These are phyloP conservation scores for Gandaritis pyraliata DNA, from an alignment of 2,888 invertebrate genomes.

Conservation along the genomic window DNA sequence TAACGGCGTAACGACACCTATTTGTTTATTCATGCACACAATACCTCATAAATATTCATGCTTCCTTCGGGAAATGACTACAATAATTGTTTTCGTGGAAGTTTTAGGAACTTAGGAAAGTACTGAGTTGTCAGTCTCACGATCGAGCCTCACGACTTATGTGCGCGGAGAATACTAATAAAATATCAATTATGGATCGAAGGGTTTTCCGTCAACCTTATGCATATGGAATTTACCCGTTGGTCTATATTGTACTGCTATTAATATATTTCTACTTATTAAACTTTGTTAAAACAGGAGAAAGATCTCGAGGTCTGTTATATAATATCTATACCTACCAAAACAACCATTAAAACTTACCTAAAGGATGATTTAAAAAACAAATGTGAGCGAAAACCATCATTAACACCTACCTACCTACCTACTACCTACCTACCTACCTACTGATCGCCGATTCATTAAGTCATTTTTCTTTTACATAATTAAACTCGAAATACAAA, in stretches of 20 bases:
- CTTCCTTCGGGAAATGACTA: conserved; percentile 46
- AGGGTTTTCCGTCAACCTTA: conserved; percentile 13
- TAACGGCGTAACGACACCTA: conserved; percentile 24
- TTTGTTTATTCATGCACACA: conserved; percentile 36
- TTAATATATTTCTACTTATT: too few relatives aligned
- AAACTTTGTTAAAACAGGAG: too few relatives aligned
- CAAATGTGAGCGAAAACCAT: too few relatives aligned
- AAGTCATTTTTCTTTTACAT: conserved; percentile 14
- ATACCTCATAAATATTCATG: conserved; percentile 43
- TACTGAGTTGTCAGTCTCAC: conserved; percentile 24
- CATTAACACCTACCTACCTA: neutral
- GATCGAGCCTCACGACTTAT: conserved; percentile 32
- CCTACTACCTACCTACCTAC: neutral
- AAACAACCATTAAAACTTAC: too few relatives aligned
- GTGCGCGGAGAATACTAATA: conserved; percentile 23
- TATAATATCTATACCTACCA: too few relatives aligned
- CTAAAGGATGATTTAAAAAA: too few relatives aligned
- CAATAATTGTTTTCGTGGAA: conserved; percentile 36
- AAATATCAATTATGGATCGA: conserved; percentile 27
- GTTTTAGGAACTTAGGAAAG: conserved; percentile 32
- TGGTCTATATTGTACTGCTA: too few relatives aligned
- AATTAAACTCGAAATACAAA: conserved; percentile 23
- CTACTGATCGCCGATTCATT: conserved; percentile 4
- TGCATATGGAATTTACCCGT: conserved; percentile 13
- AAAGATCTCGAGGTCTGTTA: too few relatives aligned